Base-by-base conservation (phyloP, 2,113 vertebrate species). In the Machaerirhynchus nigripectus region DNA sequence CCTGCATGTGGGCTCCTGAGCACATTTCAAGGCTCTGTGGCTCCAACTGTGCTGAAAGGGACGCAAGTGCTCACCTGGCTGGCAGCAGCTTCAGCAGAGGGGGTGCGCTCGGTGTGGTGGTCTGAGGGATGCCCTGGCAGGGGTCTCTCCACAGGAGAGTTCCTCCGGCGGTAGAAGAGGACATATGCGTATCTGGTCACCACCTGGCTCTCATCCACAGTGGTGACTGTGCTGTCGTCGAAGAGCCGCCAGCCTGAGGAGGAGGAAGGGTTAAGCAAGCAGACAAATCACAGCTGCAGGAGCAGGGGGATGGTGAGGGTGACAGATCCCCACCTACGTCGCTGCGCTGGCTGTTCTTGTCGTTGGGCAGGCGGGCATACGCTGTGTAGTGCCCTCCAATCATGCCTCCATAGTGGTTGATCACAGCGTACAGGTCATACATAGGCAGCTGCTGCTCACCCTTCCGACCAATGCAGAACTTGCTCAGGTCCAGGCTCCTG, bases 361-460 rank as follows among this genome's bases (percentile, higher is more conserved):
- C 99, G 2, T 97, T 99, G 56, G 99, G 99, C 89, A 99, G 98
- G 33, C 99, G 99, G 33, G 99, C 99, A 0, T 99, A 99, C 0
- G 99, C 99, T 0, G 99, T 99, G 95, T 99, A 99, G 96, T 99
- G 99, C n/a, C 99, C 99, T 14, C 99, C 99, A 1, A 99, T 99
- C 99, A 99, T 99, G 65, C 99, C 99, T 20, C 99, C 99, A 0
- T 99, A 99, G 97, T 99, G 99, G 96, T 99, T 99, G 93, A 99
- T 99, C 93, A 99, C 99, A 5, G 99, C 99, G 3, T 99, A 99
- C 24, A 99, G 96, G 96, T 99, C 99, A 7, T 99, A 99, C 91
- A 99, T 98, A 7, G 99, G 99, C 19, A 98, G 98, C 63, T 99
- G 99, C 96, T 98, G 98, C 87, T 99, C 99, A 5, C 99, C 99